A percentile compares a stretch with the other conserved stretches of the same genome.
phyloP scores from a whole-genome alignment of 2,888 invertebrate species.

The Pemphredon lugubris region DNA sequence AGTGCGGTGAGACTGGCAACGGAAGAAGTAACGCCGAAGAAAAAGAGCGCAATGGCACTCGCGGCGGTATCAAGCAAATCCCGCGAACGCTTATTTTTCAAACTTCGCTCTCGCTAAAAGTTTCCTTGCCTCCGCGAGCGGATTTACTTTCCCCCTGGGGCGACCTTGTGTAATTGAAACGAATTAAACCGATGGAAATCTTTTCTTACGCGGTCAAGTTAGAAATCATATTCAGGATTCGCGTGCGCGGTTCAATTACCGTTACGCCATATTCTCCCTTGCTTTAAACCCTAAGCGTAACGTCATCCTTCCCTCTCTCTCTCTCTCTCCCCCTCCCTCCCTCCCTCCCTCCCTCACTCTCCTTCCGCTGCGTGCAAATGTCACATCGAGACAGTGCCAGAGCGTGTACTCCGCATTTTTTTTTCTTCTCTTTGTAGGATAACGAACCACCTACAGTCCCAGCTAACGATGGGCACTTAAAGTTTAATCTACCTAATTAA shows the following conservation, averaged over 20 bases:
- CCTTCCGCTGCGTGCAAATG: constrained; percentile 46
- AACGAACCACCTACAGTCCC: constrained; percentile 61
- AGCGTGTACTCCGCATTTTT: too few species aligned
- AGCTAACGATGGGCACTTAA: constrained; percentile 73
- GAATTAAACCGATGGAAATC: constrained; percentile 39
- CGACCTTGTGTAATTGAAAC: constrained; percentile 22
- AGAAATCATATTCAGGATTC: constrained; percentile 40
- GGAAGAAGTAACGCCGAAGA: constrained; percentile 31
- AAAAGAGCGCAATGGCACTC: constrained; percentile 35
- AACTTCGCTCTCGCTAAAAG: not conserved
- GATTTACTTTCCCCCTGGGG: not conserved
- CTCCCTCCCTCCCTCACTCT: not conserved
- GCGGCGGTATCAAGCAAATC: constrained; percentile 26
- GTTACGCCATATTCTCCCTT: constrained; percentile 10
- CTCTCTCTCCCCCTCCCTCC: not conserved
- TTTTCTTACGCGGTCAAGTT: constrained; percentile 19
- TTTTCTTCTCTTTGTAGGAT: constrained; percentile 55
- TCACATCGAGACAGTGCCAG: constrained; percentile 30
- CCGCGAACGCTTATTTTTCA: constrained; percentile 6
- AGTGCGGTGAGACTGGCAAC: constrained; percentile 38
- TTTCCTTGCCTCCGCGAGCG: not conserved
- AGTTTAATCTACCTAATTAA: constrained; percentile 78
- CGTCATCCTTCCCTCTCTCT: constrained; percentile 5
- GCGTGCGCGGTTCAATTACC: constrained; percentile 41
- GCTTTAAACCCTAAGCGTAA: constrained; percentile 32